These are phyloP conservation scores for Madoqua kirkii DNA, from an alignment of 2,113 vertebrate species.

Conservation along the genomic window DNA sequence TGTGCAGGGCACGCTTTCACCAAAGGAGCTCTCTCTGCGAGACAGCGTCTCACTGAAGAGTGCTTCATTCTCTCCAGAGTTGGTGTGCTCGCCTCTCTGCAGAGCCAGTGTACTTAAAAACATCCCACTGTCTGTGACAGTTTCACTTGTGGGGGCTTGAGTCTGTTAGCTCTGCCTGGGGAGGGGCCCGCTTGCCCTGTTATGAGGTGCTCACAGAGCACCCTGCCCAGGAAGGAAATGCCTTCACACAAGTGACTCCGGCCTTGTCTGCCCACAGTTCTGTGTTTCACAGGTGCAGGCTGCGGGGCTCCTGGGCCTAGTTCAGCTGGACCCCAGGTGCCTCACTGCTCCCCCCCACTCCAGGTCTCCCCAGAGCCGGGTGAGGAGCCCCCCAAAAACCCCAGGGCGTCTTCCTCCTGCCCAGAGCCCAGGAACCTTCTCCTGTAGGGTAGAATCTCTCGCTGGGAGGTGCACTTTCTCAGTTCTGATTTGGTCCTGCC, in stretches of 20 bases:
- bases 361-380: background rate
- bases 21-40: background rate
- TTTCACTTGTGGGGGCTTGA: background rate
- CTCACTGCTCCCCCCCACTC: background rate
- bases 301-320: background rate
- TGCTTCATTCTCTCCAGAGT: background rate
- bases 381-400: background rate
- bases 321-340: background rate
- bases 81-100: background rate
- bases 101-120: background rate
- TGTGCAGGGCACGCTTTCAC: background rate
- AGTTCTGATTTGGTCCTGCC: background rate
- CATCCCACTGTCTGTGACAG: fast-evolving
- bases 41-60: background rate
- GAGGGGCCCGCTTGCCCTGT: background rate
- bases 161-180: background rate
- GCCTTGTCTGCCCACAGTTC: background rate
- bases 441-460: background rate
- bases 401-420: background rate
- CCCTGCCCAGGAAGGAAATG: background rate
- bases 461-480: background rate
- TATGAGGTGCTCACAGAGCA: fast-evolving
- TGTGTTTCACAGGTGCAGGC: background rate
- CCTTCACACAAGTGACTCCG: background rate
- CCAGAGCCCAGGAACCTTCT: background rate